These are phyloP conservation scores for Pitangus sulphuratus DNA, from an alignment of 2,797 vertebrate species.

Conservation along the genomic window DNA sequence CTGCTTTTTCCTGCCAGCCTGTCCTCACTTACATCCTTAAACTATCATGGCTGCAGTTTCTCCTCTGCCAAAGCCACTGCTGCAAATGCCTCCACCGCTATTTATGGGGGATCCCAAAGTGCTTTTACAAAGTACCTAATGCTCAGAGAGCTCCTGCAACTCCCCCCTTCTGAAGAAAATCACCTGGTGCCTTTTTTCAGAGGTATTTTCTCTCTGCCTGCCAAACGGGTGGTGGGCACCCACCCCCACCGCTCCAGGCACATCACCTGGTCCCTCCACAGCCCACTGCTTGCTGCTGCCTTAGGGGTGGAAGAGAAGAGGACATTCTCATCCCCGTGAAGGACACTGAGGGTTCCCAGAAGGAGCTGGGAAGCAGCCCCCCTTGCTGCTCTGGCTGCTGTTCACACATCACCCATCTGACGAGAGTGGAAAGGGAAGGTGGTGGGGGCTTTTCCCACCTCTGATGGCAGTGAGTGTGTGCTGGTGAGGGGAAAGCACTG, in stretches of 20 bases:
- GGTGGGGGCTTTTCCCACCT: background rate
- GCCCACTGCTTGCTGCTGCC: background rate
- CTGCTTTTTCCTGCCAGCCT: background rate
- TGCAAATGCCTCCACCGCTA: background rate
- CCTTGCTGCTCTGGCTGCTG: background rate
- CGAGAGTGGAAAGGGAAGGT: rapidly evolving
- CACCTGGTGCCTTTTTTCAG: background rate
- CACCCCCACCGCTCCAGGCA: rapidly evolving
- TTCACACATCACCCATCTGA: background rate
- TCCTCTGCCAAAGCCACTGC: background rate
- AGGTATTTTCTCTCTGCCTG: background rate
- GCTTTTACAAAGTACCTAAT: background rate
- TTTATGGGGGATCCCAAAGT: background rate
- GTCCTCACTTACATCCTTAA: background rate
- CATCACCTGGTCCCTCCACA: rapidly evolving
- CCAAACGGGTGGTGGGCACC: background rate
- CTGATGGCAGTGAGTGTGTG: rapidly evolving
- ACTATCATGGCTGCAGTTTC: background rate
- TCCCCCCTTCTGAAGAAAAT: background rate
- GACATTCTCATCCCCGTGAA: background rate
- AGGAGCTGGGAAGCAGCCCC: background rate
- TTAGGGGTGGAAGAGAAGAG: background rate
- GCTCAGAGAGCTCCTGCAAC: background rate
- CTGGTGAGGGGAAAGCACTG: background rate
- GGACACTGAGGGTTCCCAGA: background rate